Evolutionary conservation across 2,888 invertebrate species (phyloP).

Genomic region (Leptinotarsa tumamoca): DNA sequence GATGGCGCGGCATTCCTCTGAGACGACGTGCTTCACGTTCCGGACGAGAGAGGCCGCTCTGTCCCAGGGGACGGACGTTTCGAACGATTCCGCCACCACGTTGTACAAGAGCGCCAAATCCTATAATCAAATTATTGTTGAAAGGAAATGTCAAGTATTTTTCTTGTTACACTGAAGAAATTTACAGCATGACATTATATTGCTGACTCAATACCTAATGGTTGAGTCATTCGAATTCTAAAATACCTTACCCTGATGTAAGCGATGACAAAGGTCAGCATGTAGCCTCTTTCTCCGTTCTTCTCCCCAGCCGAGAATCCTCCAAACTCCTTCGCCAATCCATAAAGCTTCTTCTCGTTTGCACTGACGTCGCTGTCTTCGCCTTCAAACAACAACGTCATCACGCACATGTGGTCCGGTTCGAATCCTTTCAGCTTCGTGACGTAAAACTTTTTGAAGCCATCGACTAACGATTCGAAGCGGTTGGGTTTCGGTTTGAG

Average conservation of each 20-base stretch:
- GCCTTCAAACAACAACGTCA: constrained; percentile 95
- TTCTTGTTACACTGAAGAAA: no score
- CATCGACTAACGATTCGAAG: constrained; percentile 79
- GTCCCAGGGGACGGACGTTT: constrained; percentile 99
- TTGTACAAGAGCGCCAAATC: constrained; percentile 90
- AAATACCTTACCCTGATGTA: constrained; percentile 85
- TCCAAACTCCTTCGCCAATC: constrained; percentile 79
- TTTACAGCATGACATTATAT: no score
- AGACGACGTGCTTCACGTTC: constrained; percentile 88
- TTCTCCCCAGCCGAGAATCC: constrained; percentile 93
- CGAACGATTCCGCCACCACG: constrained; percentile 96
- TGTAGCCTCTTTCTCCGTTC: constrained; percentile 96
- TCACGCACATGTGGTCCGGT: constrained; percentile 84
- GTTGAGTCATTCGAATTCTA: no score
- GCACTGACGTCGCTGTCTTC: constrained; percentile 77
- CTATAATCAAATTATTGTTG: constrained; percentile 58
- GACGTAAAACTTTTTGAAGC: constrained; percentile 87
- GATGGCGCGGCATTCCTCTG: constrained; percentile 71
- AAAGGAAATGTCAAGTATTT: background rate
- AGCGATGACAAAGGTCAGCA: constrained; percentile 97
- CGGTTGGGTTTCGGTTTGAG: constrained; percentile 75
- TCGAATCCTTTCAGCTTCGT: constrained; percentile 90
- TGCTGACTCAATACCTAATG: no score
- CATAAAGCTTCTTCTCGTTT: constrained; percentile 83
- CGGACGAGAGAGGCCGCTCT: constrained; percentile 83